A percentile compares a stretch with the other conserved stretches of the same genome.
These are phyloP conservation scores for Ptychodera flava DNA, from an alignment of 35 echinoderm and acorn worm genomes.

Conservation along the genomic window DNA sequence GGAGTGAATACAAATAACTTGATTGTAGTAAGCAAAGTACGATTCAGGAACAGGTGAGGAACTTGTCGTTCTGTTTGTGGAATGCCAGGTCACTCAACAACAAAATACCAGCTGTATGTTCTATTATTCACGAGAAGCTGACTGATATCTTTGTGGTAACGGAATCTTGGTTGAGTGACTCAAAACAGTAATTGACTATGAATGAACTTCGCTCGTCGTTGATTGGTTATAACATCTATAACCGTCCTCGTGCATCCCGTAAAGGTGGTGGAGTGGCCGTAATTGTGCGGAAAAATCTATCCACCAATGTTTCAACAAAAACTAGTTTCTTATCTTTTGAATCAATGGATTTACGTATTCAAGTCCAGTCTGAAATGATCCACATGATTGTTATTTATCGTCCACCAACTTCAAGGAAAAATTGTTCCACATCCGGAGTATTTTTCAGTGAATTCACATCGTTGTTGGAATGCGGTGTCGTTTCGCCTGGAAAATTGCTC, in stretches of 20 bases:
- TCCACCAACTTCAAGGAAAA: no score
- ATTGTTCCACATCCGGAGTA: no score
- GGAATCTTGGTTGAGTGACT: slow-evolving; percentile 65
- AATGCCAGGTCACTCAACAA: slow-evolving; percentile 64
- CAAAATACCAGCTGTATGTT: slow-evolving; percentile 37
- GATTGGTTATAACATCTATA: slow-evolving; percentile 41
- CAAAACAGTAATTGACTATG: slow-evolving; percentile 38
- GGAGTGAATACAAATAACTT: not conserved
- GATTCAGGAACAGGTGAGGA: not conserved
- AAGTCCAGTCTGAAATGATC: not conserved
- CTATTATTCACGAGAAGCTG: slow-evolving; percentile 26
- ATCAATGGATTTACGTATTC: slow-evolving; percentile 13
- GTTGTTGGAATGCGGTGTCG: slow-evolving; percentile 12
- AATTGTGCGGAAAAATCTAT: slow-evolving; percentile 8
- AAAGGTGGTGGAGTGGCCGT: slow-evolving; percentile 24
- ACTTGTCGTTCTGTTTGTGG: slow-evolving; percentile 18
- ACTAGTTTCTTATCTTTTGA: slow-evolving; percentile 4
- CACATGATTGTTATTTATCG: slow-evolving; percentile 41
- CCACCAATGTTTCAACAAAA: not conserved
- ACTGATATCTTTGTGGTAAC: slow-evolving; percentile 54
- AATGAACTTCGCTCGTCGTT: slow-evolving; percentile 46
- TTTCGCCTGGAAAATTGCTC: slow-evolving; percentile 12
- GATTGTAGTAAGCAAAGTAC: not conserved
- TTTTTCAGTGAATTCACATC: slow-evolving; percentile 40
- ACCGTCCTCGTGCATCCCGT: slow-evolving; percentile 33